phyloP scores from a whole-genome alignment of 1,140 invertebrate species.

The Leptopilina clavipes region DNA sequence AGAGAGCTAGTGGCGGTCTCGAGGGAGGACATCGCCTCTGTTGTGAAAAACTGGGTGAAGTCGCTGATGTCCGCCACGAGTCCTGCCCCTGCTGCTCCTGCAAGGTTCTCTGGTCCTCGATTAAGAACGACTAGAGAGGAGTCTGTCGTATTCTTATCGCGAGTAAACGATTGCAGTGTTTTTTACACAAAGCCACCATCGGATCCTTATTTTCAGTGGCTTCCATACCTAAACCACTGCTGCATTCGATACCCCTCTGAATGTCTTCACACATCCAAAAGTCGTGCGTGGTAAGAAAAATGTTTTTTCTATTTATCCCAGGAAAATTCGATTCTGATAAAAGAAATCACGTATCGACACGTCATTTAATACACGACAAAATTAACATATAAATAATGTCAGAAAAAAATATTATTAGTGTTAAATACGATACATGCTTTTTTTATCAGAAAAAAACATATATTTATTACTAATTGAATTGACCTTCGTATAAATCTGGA shows the following conservation, averaged over 20 bases:
- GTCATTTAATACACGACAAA: too few species aligned
- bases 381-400: too few species aligned
- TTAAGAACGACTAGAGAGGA: slow-evolving; percentile 47
- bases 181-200: slow-evolving; percentile 53
- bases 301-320: background rate
- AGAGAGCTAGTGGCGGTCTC: slow-evolving; percentile 47
- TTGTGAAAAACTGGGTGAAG: slow-evolving; percentile 54
- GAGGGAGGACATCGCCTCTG: slow-evolving; percentile 56
- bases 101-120: slow-evolving; percentile 59
- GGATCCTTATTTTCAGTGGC: slow-evolving; percentile 55
- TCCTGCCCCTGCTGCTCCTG: slow-evolving; percentile 55
- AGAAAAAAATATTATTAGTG: too few species aligned
- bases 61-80: slow-evolving; percentile 66
- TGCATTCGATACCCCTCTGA: slow-evolving; percentile 67
- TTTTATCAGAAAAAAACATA: too few species aligned
- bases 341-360: too few species aligned
- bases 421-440: too few species aligned
- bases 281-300: slow-evolving; percentile 70
- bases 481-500: too few species aligned
- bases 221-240: slow-evolving; percentile 61
- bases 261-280: slow-evolving; percentile 74
- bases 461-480: too few species aligned
- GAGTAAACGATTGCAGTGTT: slow-evolving; percentile 46
- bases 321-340: too few species aligned
- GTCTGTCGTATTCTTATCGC: slow-evolving; percentile 48